These are phyloP conservation scores for Aplysia californica DNA, from an alignment of 1,140 invertebrate genomes.

Conservation along the genomic window DNA sequence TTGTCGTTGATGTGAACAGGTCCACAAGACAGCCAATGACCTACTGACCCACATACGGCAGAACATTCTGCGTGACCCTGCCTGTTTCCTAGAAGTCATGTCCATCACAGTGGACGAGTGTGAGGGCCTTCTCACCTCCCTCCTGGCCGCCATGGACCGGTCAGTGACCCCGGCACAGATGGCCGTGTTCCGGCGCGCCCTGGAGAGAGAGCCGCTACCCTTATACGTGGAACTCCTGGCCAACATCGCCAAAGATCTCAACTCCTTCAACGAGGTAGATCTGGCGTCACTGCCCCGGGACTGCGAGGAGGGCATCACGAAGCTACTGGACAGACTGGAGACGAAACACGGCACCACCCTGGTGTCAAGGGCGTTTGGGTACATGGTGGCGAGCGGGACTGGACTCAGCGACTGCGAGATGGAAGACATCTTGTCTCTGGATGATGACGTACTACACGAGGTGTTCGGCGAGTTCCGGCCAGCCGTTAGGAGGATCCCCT, in stretches of 20 bases:
- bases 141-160: slow-evolving; percentile 30
- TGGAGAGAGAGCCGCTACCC: slow-evolving; percentile 49
- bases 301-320: slow-evolving; percentile 40
- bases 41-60: slow-evolving; percentile 43
- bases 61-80: slow-evolving; percentile 37
- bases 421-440: slow-evolving; percentile 62
- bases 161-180: slow-evolving; percentile 40
- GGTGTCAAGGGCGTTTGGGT: slow-evolving; percentile 79
- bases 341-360: slow-evolving; percentile 46
- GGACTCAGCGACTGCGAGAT: slow-evolving; percentile 65
- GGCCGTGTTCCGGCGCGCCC: slow-evolving; percentile 74
- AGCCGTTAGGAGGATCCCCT: slow-evolving; percentile 47
- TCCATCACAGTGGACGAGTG: slow-evolving; percentile 39
- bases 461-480: slow-evolving; percentile 49
- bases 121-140: slow-evolving; percentile 42
- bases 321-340: slow-evolving; percentile 52
- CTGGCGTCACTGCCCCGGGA: slow-evolving; percentile 27
- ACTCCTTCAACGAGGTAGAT: slow-evolving; percentile 35
- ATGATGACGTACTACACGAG: slow-evolving; percentile 60
- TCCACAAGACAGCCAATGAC: slow-evolving; percentile 35
- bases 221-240: slow-evolving; percentile 50
- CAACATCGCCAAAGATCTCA: slow-evolving; percentile 42
- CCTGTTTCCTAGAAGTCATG: slow-evolving; percentile 47
- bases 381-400: slow-evolving; percentile 68
- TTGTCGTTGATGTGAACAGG: too few species aligned